Conservation (phyloP, 2,113 vertebrate genomes). For the Gymnorhina tibicen region DNA sequence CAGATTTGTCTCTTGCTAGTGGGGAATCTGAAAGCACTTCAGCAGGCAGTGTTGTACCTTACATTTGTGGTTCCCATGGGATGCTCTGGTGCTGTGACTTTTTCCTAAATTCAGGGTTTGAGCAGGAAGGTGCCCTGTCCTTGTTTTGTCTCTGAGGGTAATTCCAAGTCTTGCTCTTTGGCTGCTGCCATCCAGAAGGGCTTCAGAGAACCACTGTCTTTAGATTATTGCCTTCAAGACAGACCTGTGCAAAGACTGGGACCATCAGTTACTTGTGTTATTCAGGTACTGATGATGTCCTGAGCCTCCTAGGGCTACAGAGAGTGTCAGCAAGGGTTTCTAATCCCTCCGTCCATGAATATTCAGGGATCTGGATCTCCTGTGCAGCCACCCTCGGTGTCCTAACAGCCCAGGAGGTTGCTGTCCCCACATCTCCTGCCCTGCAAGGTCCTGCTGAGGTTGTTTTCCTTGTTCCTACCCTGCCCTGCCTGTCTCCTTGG, state of each 20-base stretch:
- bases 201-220: neutral
- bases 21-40: neutral
- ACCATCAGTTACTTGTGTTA: neutral
- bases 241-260: neutral
- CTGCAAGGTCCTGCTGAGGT: neutral
- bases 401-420: neutral
- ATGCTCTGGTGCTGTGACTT: neutral
- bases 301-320: neutral
- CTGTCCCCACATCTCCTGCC: neutral
- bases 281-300: neutral
- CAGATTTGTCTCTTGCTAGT: neutral
- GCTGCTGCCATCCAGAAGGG: neutral
- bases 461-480: fast-evolving
- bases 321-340: neutral
- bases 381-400: neutral
- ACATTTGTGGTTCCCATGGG: neutral
- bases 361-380: neutral
- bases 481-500: neutral
- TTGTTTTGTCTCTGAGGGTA: neutral
- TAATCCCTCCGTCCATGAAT: neutral
- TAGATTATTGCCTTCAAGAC: neutral
- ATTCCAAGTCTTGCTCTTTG: neutral
- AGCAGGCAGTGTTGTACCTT: neutral
- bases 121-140: neutral
- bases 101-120: neutral